These are phyloP conservation scores for Macquaria ambigua DNA, from an alignment of 2,113 vertebrate genomes.

Conservation along the genomic window DNA sequence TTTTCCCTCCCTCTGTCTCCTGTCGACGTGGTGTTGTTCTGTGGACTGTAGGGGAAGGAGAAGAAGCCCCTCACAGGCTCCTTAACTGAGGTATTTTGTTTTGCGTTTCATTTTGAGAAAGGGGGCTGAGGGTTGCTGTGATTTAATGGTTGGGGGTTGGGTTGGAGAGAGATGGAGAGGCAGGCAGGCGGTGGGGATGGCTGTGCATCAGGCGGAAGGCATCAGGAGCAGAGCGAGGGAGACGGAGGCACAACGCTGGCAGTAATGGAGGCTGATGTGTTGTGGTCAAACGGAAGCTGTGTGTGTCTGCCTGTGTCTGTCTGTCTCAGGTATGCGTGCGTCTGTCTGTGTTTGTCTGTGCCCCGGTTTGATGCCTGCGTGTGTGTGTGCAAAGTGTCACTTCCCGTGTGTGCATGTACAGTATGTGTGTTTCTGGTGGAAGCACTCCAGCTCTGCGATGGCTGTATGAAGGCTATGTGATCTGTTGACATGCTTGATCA, in stretches of 20 bases:
- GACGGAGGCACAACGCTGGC: conserved; percentile 72
- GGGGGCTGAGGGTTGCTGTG: conserved; percentile 60
- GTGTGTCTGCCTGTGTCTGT: conserved; percentile 63
- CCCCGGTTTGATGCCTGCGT: conserved; percentile 23
- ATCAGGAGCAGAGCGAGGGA: conserved; percentile 65
- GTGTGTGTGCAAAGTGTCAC: conserved; percentile 35
- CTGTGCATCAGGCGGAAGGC: conserved; percentile 72
- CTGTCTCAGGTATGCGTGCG: conserved; percentile 63
- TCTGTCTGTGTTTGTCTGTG: conserved; percentile 51
- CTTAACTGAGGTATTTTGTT: conserved; percentile 75
- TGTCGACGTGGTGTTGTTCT: conserved; percentile 61
- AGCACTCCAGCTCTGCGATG: conserved; percentile 32
- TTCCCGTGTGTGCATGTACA: conserved; percentile 43
- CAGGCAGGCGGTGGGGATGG: conserved; percentile 62
- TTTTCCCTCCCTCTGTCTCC: conserved; percentile 50
- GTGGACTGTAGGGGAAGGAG: conserved; percentile 58
- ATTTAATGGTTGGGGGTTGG: conserved; percentile 72
- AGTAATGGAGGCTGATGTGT: conserved; percentile 82
- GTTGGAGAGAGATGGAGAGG: conserved; percentile 68
- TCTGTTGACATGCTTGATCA: conserved; percentile 80
- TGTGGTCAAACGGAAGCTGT: conserved; percentile 80
- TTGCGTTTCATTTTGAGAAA: conserved; percentile 43
- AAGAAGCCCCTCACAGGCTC: conserved; percentile 36
- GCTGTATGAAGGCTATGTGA: conserved; percentile 78
- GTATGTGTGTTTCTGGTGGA: conserved; percentile 43